Conservation (phyloP, 2,797 vertebrate genomes). For the Pantherophis alleghaniensis region DNA sequence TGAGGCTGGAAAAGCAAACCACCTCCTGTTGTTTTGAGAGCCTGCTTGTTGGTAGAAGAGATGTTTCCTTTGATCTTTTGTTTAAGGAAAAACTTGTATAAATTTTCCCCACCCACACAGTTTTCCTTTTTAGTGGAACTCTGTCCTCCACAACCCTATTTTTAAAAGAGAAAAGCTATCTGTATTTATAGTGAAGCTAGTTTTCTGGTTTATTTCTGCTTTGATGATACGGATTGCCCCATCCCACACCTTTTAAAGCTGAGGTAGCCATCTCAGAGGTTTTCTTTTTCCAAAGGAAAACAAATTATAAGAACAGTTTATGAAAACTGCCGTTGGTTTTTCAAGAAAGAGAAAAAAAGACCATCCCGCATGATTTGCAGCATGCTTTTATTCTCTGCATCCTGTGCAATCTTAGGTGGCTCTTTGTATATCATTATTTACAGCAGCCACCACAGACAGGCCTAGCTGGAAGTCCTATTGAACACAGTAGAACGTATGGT, state of each 20-base stretch:
- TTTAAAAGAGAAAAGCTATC: background rate
- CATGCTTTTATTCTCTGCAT: conserved; percentile 4
- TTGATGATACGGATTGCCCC: background rate
- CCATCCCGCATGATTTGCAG: background rate
- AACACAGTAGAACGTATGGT: background rate
- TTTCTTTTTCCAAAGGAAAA: background rate
- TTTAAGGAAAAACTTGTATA: background rate
- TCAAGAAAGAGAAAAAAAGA: background rate
- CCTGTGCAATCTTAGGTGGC: background rate
- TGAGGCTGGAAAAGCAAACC: background rate
- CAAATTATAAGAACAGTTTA: background rate
- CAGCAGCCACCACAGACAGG: background rate
- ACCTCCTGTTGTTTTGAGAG: background rate
- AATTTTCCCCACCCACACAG: background rate
- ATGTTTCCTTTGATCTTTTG: background rate
- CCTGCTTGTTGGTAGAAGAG: background rate
- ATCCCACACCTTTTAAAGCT: background rate
- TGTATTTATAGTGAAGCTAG: background rate
- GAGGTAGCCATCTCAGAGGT: background rate
- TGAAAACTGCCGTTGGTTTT: background rate
- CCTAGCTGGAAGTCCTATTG: background rate
- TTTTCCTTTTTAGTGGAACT: background rate
- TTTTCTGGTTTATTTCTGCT: background rate
- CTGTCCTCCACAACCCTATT: background rate
- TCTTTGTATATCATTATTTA: conserved; percentile 11